Evolutionary conservation across 1,140 invertebrate genomes (phyloP).

Genomic region (Pseudomyrmex gracilis): DNA sequence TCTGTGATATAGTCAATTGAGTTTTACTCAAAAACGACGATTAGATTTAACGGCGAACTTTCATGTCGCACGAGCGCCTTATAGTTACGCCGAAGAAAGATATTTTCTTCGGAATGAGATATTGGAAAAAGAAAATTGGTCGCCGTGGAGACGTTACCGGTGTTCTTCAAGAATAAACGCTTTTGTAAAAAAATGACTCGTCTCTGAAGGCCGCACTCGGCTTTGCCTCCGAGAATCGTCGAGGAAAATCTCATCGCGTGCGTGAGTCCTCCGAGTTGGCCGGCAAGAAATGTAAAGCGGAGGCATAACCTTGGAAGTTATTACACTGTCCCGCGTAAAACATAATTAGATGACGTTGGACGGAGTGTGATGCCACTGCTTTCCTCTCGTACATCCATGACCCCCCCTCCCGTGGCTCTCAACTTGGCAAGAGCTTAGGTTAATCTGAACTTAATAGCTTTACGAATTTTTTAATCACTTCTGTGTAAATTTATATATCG

Average conservation of each 20-base stretch:
- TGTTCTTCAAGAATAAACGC: slow-evolving; percentile 25
- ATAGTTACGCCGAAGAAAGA: slow-evolving; percentile 1
- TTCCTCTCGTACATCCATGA: slow-evolving; percentile 11
- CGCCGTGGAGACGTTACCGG: slow-evolving; percentile 13
- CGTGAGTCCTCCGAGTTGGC: slow-evolving; percentile 8
- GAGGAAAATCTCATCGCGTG: slow-evolving; percentile 74
- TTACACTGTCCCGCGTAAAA: slow-evolving; percentile 75
- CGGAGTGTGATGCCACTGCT: slow-evolving; percentile 39
- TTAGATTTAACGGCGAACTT: slow-evolving; percentile 46
- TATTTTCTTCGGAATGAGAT: slow-evolving; percentile 28
- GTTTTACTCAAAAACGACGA: slow-evolving; percentile 23
- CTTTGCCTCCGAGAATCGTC: slow-evolving; percentile 7
- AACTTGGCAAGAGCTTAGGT: slow-evolving; percentile 64
- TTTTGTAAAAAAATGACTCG: slow-evolving; percentile 47
- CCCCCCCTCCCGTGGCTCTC: slow-evolving; percentile 58
- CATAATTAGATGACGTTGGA: slow-evolving; percentile 75
- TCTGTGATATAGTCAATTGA: slow-evolving; percentile 2
- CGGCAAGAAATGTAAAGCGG: slow-evolving; percentile 57
- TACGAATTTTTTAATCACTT: no score
- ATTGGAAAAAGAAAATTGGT: slow-evolving; percentile 57
- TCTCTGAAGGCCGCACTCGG: slow-evolving; percentile 16
- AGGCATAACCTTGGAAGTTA: slow-evolving; percentile 67
- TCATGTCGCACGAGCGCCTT: slow-evolving; percentile 5
- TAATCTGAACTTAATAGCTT: background rate
- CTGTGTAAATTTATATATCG: no score